Evolutionary conservation across 2,113 vertebrate species (phyloP).

Genomic region (Dasyprocta punctata): DNA sequence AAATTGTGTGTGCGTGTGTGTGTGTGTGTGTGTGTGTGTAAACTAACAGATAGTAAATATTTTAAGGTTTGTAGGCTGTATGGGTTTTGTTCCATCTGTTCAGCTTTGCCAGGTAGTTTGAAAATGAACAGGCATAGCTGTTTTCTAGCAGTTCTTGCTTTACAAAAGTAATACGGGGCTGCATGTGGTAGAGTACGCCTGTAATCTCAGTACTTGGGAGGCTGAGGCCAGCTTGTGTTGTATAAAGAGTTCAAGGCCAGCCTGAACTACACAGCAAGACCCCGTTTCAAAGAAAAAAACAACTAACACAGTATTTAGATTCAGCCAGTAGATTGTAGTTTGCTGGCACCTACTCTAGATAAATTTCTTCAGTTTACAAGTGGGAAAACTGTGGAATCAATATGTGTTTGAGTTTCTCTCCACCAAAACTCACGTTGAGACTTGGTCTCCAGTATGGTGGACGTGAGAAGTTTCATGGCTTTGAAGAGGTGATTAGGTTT

Average conservation of each 20-base stretch:
- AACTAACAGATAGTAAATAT: not conserved
- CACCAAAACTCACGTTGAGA: not conserved
- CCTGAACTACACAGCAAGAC: no score
- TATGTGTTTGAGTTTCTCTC: not conserved
- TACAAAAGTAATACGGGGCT: not conserved
- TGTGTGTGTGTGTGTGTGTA: not conserved
- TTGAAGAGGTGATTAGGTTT: not conserved
- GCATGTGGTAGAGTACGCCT: no score
- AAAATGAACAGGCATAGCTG: not conserved
- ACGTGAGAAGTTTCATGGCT: not conserved
- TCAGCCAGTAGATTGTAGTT: not conserved
- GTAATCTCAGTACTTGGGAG: no score
- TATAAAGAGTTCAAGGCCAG: no score
- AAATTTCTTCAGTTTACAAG: not conserved
- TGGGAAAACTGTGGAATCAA: not conserved
- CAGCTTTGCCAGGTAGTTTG: not conserved
- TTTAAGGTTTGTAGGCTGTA: not conserved
- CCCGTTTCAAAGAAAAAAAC: no score
- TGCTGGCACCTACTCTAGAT: not conserved
- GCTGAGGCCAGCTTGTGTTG: no score
- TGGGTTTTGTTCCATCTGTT: not conserved
- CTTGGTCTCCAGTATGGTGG: not conserved
- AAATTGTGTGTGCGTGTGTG: not conserved
- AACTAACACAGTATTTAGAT: not conserved
- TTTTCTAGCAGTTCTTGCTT: slow-evolving; percentile 2